A percentile compares a stretch with the other conserved stretches of the same genome.
Conservation (phyloP, 2,113 vertebrate genomes). For the Nansenia antarctica region DNA sequence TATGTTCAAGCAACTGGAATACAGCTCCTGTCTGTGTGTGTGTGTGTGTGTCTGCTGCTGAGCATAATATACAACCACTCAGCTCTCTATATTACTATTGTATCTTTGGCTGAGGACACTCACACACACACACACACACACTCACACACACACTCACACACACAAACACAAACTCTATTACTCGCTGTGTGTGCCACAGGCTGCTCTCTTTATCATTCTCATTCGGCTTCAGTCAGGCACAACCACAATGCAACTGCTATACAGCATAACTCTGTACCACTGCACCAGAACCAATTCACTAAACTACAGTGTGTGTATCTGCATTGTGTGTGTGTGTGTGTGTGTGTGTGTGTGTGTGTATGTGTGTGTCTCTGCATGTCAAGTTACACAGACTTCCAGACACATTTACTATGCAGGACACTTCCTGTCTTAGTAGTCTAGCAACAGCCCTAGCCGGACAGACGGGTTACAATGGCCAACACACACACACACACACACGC, state of each 20-base stretch:
- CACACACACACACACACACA: neutral
- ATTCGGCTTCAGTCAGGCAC: constrained; percentile 16
- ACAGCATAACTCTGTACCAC: neutral
- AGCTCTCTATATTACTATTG: neutral
- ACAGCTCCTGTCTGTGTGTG: constrained; percentile 1
- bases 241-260: constrained; percentile 17
- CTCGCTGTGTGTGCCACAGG: neutral
- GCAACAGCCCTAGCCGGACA: constrained; percentile 60
- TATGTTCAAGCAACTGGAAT: too few relatives aligned
- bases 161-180: neutral
- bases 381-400: constrained; percentile 53
- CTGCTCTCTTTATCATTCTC: constrained; percentile 40
- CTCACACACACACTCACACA: constrained; percentile 9
- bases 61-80: neutral
- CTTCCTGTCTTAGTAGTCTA: constrained; percentile 68
- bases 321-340: neutral
- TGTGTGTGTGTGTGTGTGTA: constrained; percentile 28
- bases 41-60: neutral
- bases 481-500: neutral
- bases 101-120: too few relatives aligned
- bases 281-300: too few relatives aligned
- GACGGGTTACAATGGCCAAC: constrained; percentile 43
- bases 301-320: neutral
- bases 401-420: constrained; percentile 68
- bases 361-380: constrained; percentile 48